Evolutionary conservation across 2,888 invertebrate genomes (phyloP).

Genomic region (Netelia virgata): DNA sequence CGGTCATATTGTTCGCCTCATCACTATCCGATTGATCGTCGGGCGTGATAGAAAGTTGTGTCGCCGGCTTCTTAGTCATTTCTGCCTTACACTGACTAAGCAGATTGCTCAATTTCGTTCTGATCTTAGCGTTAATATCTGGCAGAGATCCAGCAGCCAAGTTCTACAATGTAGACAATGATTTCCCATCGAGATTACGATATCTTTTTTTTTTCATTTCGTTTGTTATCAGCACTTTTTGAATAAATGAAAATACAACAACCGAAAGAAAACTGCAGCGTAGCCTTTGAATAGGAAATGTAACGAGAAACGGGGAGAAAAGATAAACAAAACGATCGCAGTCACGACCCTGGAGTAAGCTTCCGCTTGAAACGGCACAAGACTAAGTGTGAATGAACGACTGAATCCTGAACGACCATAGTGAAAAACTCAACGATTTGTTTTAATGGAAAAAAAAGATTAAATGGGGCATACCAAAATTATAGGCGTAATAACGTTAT

Average conservation of each 20-base stretch:
- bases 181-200: slow-evolving; percentile 75
- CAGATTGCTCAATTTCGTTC: slow-evolving; percentile 80
- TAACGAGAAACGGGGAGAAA: neutral
- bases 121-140: slow-evolving; percentile 80
- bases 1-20: slow-evolving; percentile 79
- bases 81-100: slow-evolving; percentile 79
- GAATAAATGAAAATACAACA: slow-evolving; percentile 1
- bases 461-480: slow-evolving; percentile 6
- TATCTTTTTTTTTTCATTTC: slow-evolving; percentile 47
- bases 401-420: slow-evolving; percentile 46
- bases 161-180: slow-evolving; percentile 79
- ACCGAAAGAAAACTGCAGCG: neutral
- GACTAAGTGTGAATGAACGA: slow-evolving; percentile 8
- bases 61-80: slow-evolving; percentile 79
- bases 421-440: slow-evolving; percentile 16
- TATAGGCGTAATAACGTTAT: neutral
- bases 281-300: neutral
- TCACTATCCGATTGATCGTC: slow-evolving; percentile 83
- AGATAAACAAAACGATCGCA: neutral
- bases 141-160: slow-evolving; percentile 82
- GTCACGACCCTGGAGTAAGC: slow-evolving; percentile 24
- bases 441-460: slow-evolving; percentile 29
- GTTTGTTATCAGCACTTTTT: slow-evolving; percentile 16
- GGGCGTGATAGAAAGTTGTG: slow-evolving; percentile 79
- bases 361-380: slow-evolving; percentile 2